Percentiles rank a stretch among this genome's conserved stretches.
These are phyloP conservation scores for Alloscopus bannaensis DNA, from an alignment of 2,888 invertebrate species.

Conservation along the genomic window DNA sequence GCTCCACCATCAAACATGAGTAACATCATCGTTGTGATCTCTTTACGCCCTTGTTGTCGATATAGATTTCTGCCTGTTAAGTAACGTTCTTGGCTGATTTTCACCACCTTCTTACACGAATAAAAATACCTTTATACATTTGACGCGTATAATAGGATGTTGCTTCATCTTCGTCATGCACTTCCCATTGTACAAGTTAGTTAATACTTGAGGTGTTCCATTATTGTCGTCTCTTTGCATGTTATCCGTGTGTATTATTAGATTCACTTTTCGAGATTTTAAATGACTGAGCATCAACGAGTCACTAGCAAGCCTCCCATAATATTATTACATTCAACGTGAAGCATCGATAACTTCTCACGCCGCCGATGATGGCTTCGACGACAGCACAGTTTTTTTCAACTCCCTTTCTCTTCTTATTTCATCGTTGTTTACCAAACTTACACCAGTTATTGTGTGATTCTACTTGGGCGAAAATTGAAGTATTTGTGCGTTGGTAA, in stretches of 20 bases:
- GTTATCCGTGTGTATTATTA: no score
- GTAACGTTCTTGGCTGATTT: no score
- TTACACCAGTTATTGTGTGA: conserved; percentile 62
- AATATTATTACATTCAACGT: conserved; percentile 23
- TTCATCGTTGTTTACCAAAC: conserved; percentile 50
- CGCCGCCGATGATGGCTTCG: not conserved
- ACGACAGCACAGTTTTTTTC: conserved; percentile 12
- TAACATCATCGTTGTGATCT: no score
- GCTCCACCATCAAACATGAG: conserved; percentile 27
- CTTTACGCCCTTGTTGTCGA: no score
- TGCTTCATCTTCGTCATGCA: no score
- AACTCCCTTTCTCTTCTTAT: not conserved
- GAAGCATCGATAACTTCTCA: conserved; percentile 7
- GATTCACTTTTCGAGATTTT: conserved; percentile 25
- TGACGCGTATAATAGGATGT: no score
- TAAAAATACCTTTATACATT: no score
- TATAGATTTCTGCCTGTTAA: no score
- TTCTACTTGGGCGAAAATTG: conserved; percentile 70
- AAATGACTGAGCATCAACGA: conserved; percentile 29
- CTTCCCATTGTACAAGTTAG: no score
- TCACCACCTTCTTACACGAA: no score
- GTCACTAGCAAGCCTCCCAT: conserved; percentile 4
- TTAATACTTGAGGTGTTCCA: no score
- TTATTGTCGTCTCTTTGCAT: no score
- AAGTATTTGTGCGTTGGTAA: conserved; percentile 71